A percentile compares a stretch with the other conserved stretches of the same genome.
phyloP scores from a whole-genome alignment of 2,113 vertebrate species.

The Tenrec ecaudatus region DNA sequence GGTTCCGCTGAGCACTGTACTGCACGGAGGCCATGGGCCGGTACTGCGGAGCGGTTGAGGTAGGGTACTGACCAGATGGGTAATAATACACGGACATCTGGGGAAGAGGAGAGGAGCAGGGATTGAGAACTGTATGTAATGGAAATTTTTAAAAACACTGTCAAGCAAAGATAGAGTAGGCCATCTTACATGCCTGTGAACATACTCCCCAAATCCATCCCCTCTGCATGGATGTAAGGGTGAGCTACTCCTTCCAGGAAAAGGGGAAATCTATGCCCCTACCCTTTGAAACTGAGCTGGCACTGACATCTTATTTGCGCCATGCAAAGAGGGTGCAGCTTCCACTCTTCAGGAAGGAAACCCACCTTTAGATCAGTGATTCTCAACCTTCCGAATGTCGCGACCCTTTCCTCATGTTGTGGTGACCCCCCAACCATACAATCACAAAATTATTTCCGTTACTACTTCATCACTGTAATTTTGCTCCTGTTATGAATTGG shows the following conservation, averaged over 20 bases:
- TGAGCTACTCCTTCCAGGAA: not conserved
- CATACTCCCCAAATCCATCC: not conserved
- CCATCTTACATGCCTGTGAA: not conserved
- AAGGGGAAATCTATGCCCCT: too few relatives aligned
- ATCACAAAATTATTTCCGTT: too few relatives aligned
- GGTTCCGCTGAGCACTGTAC: conserved; percentile 88
- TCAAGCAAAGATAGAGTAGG: not conserved
- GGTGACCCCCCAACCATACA: too few relatives aligned
- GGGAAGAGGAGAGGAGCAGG: conserved; percentile 9
- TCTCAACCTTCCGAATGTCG: too few relatives aligned
- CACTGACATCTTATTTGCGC: not conserved
- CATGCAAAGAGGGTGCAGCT: not conserved
- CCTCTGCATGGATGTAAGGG: fast-evolving
- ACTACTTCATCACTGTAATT: too few relatives aligned
- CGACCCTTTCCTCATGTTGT: too few relatives aligned
- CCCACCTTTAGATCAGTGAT: too few relatives aligned
- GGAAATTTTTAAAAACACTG: not conserved
- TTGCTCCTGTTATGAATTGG: too few relatives aligned
- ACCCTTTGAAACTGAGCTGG: not conserved
- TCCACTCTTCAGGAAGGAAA: not conserved
- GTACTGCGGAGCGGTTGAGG: conserved; percentile 93
- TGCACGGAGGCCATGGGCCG: conserved; percentile 91
- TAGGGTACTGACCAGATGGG: conserved; percentile 94
- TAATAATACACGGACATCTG: conserved; percentile 95
- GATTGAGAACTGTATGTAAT: not conserved